Evolutionary conservation across 2,113 vertebrate genomes (phyloP), one percentile per base, ranked within the genome.

Genomic region (Carollia perspicillata): DNA sequence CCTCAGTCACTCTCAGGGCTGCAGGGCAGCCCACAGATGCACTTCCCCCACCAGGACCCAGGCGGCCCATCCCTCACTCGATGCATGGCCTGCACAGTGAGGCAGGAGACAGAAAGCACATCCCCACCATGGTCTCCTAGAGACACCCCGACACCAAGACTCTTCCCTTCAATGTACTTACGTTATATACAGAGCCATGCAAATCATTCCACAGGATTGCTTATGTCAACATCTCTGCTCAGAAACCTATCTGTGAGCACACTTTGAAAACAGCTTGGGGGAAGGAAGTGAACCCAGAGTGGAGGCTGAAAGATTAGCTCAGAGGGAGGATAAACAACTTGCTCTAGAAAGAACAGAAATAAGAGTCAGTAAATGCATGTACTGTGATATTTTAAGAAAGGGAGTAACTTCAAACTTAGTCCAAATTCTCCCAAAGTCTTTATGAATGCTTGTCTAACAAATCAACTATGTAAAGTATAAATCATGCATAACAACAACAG

Each of bases 361-460:
- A 74, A 33, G 23, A 79, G 49, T 79, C 35, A 77, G 14, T 23
- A 28, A 89, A 47, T 65, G 35, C 33, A 65, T 22, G 18, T 3
- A 8, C 60, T 72, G 66, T 91, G 89, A 63, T 83, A 74, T 92
- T 93, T 30, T 95, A 53, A 86, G 79, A 96, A 93, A 89, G 72
- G 33, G 17, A 85, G 66, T 83, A 69, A 93, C 58, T 93, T 90
- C 33, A 85, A 35, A 77, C 44, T 87, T 84, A 53, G 58, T 88
- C 66, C 89, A 93, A 95, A 90, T 93, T 71, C 37, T 65, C 51
- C 40, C 37, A 11, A 79, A n/a, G 42, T 79, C 83, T 88, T 84
- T 78, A 89, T 68, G 53, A 96, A 96, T 63, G 66, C 42, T 65
- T 90, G 47, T 86, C 63, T 96, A 94, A 68, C 0, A 14, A 96